Evolutionary conservation across 2,797 vertebrate genomes (phyloP), one percentile per base, ranked within the genome.

Genomic region (Heliangelus exortis): DNA sequence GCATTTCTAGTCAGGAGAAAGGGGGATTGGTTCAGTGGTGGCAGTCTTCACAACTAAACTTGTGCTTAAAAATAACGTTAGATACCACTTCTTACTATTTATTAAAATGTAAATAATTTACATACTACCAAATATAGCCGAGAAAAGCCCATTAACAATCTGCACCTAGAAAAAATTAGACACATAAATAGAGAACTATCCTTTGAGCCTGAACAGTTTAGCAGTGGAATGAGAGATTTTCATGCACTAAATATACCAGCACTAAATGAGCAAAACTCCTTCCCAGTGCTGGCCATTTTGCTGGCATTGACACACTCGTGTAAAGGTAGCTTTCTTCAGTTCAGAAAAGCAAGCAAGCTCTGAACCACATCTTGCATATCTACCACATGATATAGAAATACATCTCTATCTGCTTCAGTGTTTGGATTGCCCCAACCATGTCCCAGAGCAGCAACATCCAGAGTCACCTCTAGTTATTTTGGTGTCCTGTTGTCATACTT

Each of bases 291-390:
- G 48, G 58, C 34, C 22, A 17, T 47, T 61, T 67, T 50, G 48
- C 67, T 55, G 53, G 19, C 17, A 36, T 3, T 17, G 67, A 39
- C 15, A 5, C 3, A 15, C 4, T 72, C 20, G 9, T 0, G 4
- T 15, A 45, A 36, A 81, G 12, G 66, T 9, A 50, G 36, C 29
- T 78, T 26, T 12, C 23, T n/a, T 39, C 19, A 39, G 33, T 7
- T 58, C 18, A 51, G 29, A 45, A 75, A 75, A 72, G 58, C n/a
- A 54, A 62, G 51, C 12, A 20, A 76, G 69, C 34, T 63, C 54
- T n/a, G 16, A 22, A 6, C 31, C 45, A 47, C 2, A 0, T 26
- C 6, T 4, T 5, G 4, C 29, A 0, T 12, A 29, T 39, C 31
- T 16, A 15, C 14, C 47, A 36, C 26, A 5, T 0, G 9, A 41